Evolutionary conservation across 2,113 vertebrate genomes (phyloP), one percentile per base, ranked within the genome.

Genomic region (Spheniscus mendiculus): DNA sequence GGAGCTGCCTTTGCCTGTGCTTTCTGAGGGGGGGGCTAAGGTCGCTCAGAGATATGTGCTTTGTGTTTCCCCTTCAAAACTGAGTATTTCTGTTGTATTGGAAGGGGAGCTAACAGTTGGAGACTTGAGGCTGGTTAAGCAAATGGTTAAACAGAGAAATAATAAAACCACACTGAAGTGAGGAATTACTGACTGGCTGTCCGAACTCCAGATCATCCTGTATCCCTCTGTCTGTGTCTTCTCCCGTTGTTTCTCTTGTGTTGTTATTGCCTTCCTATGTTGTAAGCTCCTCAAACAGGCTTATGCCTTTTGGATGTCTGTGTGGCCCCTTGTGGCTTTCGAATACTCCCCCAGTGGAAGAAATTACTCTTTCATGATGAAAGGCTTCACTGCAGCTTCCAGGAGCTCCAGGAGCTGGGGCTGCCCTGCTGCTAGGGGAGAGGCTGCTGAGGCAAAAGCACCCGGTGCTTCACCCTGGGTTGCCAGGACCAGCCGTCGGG

Each of bases 391-490:
- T 1, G 1, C 49, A 42, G 11, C 44, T 34, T 62, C 30, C 44
- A 38, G 67, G n/a, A 67, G 40, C 58, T 52, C 38, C 34, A 15
- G 52, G 50, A 44, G 29, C 40, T 16, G 38, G 11, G 34, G 26
- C 56, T 52, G 34, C 26, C 69, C 40, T 36, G n/a, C n/a, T 77
- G 34, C 55, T 44, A 13, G 22, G 21, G 5, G 11, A 52, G 50
- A 20, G 15, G 29, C n/a, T 40, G 47, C 29, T 12, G 63, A 59
- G 30, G 70, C 45, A 67, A 22, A 62, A 72, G 38, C 40, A 56
- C 17, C 3, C 0, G 0, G 16, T 44, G 10, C 40, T 79, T 73
- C 47, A 40, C 12, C 15, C 9, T 17, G 7, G 59, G 42, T 38
- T 67, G 47, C 40, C 53, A n/a, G 49, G 42, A 56, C 14, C 59